Evolutionary conservation across 1,140 invertebrate genomes (phyloP), one percentile per base, ranked within the genome.

Genomic region (Drosophila jambulina): DNA sequence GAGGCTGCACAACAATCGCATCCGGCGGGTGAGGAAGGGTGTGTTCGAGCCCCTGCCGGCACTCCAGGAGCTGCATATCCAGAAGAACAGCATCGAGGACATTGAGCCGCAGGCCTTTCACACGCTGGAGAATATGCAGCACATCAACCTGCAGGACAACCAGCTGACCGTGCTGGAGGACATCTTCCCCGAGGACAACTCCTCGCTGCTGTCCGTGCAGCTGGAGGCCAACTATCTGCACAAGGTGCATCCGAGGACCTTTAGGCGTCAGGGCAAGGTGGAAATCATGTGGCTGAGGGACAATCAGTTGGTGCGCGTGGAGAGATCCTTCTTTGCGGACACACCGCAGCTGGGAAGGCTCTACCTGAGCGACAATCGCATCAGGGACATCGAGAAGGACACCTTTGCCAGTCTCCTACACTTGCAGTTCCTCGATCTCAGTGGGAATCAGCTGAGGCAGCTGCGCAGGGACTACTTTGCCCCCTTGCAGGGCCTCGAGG

Each of bases 91-190:
- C 8, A 97, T 98, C 65, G 95, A 95, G 36, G 94, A 94, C 17
- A 97, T 98, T 71, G 97, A 97, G 74, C 95, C 95, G 4, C 97
- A 97, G 48, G 96, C 98, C 1, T 95, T 99, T 75, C 95, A 96
- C 29, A 97, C 95, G 3, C 93, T 99, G 40, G 95, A 95, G 77
- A 97, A 95, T 82, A 94, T 99, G n/a, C 96, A 98, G 81, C 96
- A 98, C 83, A 95, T 98, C 43, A 98, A 98, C 94, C 93, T 98
- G 21, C 97, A 98, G 87, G 96, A 96, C 15, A 98, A 98, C 93
- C 93, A 95, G 34, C 92, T 98, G 32, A 94, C 95, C 0, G 94
- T 95, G 40, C 93, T 98, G 2, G 96, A 96, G n/a, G 96, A 98
- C 87, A 95, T 97, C 25, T 97, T 98, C 80, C 95, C 96, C 21